Conservation (phyloP, 2,888 invertebrate species). For the Bellardia bayeri region DNA sequence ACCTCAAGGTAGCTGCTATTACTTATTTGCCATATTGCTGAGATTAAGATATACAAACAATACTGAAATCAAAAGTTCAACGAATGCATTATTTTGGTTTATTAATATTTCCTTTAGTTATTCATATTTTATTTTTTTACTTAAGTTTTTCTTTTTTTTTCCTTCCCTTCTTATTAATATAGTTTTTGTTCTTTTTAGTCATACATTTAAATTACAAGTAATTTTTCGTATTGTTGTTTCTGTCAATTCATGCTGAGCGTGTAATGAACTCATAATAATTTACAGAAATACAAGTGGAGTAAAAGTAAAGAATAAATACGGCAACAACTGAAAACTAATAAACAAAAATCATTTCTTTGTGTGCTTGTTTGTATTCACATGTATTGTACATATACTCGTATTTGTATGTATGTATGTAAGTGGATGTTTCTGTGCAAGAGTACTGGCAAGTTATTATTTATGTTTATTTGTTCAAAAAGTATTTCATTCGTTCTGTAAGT, state of each 20-base stretch:
- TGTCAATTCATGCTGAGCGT: conserved; percentile 48
- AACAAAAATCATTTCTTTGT: not conserved
- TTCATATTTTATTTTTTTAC: not conserved
- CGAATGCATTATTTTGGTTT: conserved; percentile 28
- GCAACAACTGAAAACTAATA: conserved; percentile 9
- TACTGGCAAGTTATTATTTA: not conserved
- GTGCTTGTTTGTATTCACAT: not conserved
- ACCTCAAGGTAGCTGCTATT: no score
- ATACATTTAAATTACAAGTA: conserved; percentile 6
- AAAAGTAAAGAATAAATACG: not conserved
- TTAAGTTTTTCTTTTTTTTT: not conserved
- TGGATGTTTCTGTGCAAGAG: not conserved
- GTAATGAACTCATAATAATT: conserved; percentile 45
- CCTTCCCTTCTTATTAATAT: not conserved
- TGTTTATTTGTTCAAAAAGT: conserved; percentile 6
- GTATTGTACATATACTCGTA: not conserved
- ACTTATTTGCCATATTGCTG: no score
- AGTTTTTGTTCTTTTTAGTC: not conserved
- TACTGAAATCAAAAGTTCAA: conserved; percentile 33
- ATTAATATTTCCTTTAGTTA: conserved; percentile 13
- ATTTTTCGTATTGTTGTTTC: conserved; percentile 29
- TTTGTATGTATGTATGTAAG: not conserved
- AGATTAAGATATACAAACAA: not conserved
- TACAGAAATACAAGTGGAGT: not conserved
- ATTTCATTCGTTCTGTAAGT: not conserved